Conservation (phyloP, 1,140 invertebrate species). For the Cheumatopsyche charites region DNA sequence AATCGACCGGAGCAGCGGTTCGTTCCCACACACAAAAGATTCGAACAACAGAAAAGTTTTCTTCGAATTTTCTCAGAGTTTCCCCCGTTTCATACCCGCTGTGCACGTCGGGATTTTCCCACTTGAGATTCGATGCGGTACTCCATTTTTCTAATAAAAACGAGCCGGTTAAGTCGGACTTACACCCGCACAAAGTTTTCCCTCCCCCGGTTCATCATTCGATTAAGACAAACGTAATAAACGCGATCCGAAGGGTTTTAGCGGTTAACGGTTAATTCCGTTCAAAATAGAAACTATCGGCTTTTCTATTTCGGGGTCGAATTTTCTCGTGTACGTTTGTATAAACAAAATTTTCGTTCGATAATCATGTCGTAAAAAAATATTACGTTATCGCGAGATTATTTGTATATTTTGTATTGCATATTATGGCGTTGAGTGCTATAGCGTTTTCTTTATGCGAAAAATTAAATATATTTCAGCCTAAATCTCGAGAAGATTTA, state of each 20-base stretch:
- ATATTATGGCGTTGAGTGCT: not conserved
- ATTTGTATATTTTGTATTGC: too few species aligned
- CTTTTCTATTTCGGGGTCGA: not conserved
- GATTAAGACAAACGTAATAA: too few species aligned
- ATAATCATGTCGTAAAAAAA: too few species aligned
- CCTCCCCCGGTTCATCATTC: not conserved
- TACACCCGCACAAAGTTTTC: too few species aligned
- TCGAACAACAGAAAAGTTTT: too few species aligned
- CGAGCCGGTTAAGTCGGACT: too few species aligned
- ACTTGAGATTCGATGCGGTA: conserved; percentile 14
- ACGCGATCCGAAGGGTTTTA: not conserved
- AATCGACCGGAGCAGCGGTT: too few species aligned
- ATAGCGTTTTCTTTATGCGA: not conserved
- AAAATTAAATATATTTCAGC: not conserved
- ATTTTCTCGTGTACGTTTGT: not conserved
- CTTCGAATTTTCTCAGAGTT: not conserved
- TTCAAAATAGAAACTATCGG: not conserved
- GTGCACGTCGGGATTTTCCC: not conserved
- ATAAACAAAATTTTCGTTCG: too few species aligned
- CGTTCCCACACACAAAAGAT: too few species aligned
- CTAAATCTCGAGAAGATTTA: not conserved
- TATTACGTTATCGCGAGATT: too few species aligned
- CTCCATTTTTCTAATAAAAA: conserved; percentile 22
- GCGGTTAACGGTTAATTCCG: not conserved
- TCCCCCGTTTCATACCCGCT: conserved; percentile 11